Evolutionary conservation across 2,888 invertebrate species (phyloP), one percentile per base, ranked within the genome.

Genomic region (Thyatira batis): DNA sequence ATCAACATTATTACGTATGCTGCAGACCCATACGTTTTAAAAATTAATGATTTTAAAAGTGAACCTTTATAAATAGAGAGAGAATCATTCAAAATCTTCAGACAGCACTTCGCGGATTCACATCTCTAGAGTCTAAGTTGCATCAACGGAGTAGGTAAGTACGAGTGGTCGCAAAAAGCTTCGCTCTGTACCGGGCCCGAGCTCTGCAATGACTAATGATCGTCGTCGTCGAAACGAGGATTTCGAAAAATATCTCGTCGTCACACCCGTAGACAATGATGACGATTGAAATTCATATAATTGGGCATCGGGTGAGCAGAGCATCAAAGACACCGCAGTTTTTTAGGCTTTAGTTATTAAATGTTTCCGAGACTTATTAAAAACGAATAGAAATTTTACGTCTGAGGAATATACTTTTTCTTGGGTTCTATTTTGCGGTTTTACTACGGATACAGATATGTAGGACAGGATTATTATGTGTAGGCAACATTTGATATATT

Each of bases 161-260:
- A 51, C 39, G 53, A 21, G 63, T 65, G 63, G 61, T 70, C 69
- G 82, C 86, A 88, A 88, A 88, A 89, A 87, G 76, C 73, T 60
- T 57, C 78, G 72, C 71, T 75, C 81, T 68, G 71, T 82, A 74
- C 75, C 73, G 65, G 64, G 65, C 71, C 75, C 73, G 65, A 63
- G 65, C 71, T 72, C 70, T 72, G 68, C 74, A 72, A 84, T 89
- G 88, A 91, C 78, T 85, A 89, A 89, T 89, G 89, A 88, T 85
- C 72, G 61, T 61, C 17, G 11, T n/a, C n/a, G 39, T 61, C 71
- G 73, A 70, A 70, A 69, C 71, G 68, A 68, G 80, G 82, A 82
- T 85, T 84, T 78, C 74, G 76, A 83, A 84, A 87, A 85, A 84
- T 84, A 84, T 78, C 76, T 74, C 82, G 69, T 69, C 77, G 71